Percentiles rank a stretch among this genome's conserved stretches.
phyloP scores from a whole-genome alignment of 2,113 vertebrate species.

The Galeopterus variegatus region DNA sequence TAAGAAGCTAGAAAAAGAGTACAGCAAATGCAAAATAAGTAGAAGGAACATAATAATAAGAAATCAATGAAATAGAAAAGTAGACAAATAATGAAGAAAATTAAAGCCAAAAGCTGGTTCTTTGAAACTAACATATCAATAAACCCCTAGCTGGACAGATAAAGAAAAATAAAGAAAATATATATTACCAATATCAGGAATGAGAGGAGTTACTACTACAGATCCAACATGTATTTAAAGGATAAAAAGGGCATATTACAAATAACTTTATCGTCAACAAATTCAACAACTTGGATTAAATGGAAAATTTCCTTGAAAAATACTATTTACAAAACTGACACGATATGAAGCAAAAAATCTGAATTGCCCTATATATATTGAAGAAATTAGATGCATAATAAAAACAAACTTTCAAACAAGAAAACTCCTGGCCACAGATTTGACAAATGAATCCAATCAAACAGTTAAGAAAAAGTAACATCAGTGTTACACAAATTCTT shows the following conservation, averaged over 20 bases:
- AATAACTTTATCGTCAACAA: background rate
- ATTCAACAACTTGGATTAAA: background rate
- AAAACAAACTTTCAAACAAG: background rate
- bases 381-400: background rate
- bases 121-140: background rate
- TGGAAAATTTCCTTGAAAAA: background rate
- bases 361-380: background rate
- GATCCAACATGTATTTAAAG: background rate
- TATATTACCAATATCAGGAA: background rate
- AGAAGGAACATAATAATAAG: background rate
- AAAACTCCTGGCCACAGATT: background rate
- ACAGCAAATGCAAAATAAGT: background rate
- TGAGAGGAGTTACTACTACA: background rate
- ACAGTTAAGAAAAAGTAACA: slow-evolving; percentile 32
- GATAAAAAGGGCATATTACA: background rate
- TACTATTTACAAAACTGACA: background rate
- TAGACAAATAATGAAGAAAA: background rate
- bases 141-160: background rate
- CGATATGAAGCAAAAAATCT: background rate
- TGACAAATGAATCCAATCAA: slow-evolving; percentile 14
- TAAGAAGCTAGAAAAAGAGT: background rate
- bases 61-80: background rate
- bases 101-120: background rate
- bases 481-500: background rate
- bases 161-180: background rate